Evolutionary conservation across 1,140 invertebrate genomes (phyloP).

Genomic region (Drosophila jambulina): DNA sequence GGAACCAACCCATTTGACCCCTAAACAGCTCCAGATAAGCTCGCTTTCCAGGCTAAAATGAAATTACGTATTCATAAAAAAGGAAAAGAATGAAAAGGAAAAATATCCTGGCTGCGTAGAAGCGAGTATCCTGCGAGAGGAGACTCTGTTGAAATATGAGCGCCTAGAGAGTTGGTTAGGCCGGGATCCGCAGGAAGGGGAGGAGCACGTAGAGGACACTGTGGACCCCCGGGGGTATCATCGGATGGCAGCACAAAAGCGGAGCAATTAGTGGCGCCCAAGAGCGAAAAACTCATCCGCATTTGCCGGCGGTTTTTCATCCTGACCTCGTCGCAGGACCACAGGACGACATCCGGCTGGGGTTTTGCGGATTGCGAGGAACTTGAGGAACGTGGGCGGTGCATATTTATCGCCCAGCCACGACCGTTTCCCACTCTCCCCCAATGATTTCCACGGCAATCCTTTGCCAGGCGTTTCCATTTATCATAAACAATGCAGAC

Average conservation of each 20-base stretch:
- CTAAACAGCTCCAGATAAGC: slow-evolving; percentile 16
- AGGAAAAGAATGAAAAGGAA: slow-evolving; percentile 23
- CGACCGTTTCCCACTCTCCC: neutral
- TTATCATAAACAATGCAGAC: slow-evolving; percentile 74
- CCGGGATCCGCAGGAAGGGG: neutral
- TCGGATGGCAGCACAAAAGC: slow-evolving; percentile 52
- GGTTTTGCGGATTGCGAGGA: neutral
- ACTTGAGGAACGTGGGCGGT: slow-evolving; percentile 26
- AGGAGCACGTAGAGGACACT: neutral
- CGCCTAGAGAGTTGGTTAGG: slow-evolving; percentile 27
- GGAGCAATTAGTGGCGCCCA: slow-evolving; percentile 75
- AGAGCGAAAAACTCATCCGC: slow-evolving; percentile 72
- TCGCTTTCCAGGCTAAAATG: slow-evolving; percentile 26
- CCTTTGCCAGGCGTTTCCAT: slow-evolving; percentile 60
- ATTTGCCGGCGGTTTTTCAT: slow-evolving; percentile 32
- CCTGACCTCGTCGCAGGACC: slow-evolving; percentile 25
- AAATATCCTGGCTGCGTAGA: neutral
- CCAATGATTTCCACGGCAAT: neutral
- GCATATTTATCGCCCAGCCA: slow-evolving; percentile 54
- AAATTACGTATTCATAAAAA: slow-evolving; percentile 59
- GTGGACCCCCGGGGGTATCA: slow-evolving; percentile 22
- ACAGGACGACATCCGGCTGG: slow-evolving; percentile 25
- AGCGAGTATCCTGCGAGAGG: slow-evolving; percentile 14
- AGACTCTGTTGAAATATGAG: slow-evolving; percentile 48
- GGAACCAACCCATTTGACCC: slow-evolving; percentile 11